Percentiles rank a stretch among this genome's conserved stretches.
These are phyloP conservation scores for Ligdia adustata DNA, from an alignment of 2,888 invertebrate genomes.

Conservation along the genomic window DNA sequence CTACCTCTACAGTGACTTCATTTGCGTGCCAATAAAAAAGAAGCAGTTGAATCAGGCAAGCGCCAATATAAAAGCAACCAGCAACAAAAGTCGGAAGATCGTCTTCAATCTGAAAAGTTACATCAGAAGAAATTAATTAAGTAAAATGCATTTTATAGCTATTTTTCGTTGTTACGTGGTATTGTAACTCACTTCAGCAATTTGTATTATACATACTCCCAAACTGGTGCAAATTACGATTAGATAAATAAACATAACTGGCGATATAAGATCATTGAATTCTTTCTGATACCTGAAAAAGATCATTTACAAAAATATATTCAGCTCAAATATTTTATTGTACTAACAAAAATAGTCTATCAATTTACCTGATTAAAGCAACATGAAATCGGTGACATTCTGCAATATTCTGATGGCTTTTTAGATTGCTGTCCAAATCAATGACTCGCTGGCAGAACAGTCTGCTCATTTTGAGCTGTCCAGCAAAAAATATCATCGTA, in stretches of 20 bases:
- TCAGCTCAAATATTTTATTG: background rate
- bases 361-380: constrained; percentile 48
- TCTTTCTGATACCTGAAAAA: constrained; percentile 53
- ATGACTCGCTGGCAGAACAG: constrained; percentile 47
- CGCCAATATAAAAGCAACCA: constrained; percentile 49
- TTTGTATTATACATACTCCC: constrained; percentile 61
- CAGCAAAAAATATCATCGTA: constrained; percentile 65
- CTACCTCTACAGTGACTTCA: constrained; percentile 60
- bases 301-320: background rate
- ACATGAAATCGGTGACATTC: constrained; percentile 55
- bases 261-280: constrained; percentile 58
- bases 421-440: constrained; percentile 24
- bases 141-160: background rate
- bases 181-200: constrained; percentile 50
- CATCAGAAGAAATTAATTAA: background rate
- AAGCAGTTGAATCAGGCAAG: constrained; percentile 58
- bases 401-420: constrained; percentile 52
- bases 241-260: constrained; percentile 64
- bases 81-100: constrained; percentile 50
- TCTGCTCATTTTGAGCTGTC: constrained; percentile 58
- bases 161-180: too few relatives aligned
- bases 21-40: constrained; percentile 68
- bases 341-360: too few relatives aligned
- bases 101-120: constrained; percentile 50
- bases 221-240: constrained; percentile 60